Base-by-base conservation (phyloP, 2,888 invertebrate species). In the Thymelicus acteon region DNA sequence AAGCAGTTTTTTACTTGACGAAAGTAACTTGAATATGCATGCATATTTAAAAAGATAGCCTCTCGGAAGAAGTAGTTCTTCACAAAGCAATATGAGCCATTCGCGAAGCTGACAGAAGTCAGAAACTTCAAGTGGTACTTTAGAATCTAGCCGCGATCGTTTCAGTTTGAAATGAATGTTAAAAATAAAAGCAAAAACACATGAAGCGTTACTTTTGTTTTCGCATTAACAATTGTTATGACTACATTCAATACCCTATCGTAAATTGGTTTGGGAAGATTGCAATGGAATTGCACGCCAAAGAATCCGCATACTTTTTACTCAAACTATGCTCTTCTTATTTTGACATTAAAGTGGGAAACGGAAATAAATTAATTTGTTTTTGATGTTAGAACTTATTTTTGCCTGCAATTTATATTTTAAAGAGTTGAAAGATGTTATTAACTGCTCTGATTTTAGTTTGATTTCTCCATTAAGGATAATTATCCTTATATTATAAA, bases 171-270 rank as follows among this genome's bases (percentile, higher is more conserved):
- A 64, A 40, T 65, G 63, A 70, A 69, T 48, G 60, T 52, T 24
- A 67, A 67, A 67, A 61, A 68, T 68, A 68, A 67, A 67, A 61
- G 10, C 44, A 10, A 68, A 58, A 69, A 57, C 49, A 63, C 62
- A 44, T 64, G 44, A 37, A 31, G 57, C 37, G 57, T 44, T 70
- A 70, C 63, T 47, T 52, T 70, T 70, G 70, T 69, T 69, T 63
- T 63, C 57, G 69, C 63, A 70, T 64, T 70, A 70, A 64, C 70
- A 60, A 60, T 60, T 70, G 60, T 64, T 70, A 70, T 70, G 70
- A 64, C 64, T 70, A 64, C 49, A 64, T 70, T 60, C 39, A 58
- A 63, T 63, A 69, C 47, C 47, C 54, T 58, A 69, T 19, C 62
- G 69, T 64, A 64, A 70, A 64, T 60, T 64, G 57, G 52, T 60